Percentiles rank a stretch among this genome's conserved stretches.
phyloP scores from a whole-genome alignment of 2,797 vertebrate genomes.

The Sebastes nivosus region DNA sequence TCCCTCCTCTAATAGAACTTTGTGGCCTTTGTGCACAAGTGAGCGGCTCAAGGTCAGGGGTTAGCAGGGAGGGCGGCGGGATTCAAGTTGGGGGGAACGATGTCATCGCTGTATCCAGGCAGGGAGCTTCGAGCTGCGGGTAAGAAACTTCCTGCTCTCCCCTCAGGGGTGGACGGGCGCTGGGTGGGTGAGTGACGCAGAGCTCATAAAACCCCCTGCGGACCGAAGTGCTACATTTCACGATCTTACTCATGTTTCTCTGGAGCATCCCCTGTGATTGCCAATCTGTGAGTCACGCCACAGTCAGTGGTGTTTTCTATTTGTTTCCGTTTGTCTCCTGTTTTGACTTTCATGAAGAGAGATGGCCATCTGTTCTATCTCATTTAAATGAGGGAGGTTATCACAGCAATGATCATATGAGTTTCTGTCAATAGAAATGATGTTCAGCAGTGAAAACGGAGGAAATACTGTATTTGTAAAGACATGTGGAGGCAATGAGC shows the following conservation, averaged over 20 bases:
- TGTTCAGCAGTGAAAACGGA: not conserved
- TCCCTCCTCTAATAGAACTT: slow-evolving; percentile 44
- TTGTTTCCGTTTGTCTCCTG: slow-evolving; percentile 12
- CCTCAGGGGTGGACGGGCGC: slow-evolving; percentile 18
- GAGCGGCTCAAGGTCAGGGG: slow-evolving; percentile 55
- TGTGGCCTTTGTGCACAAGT: slow-evolving; percentile 34
- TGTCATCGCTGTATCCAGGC: slow-evolving; percentile 41
- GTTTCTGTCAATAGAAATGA: not conserved
- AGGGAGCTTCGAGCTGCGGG: slow-evolving; percentile 38
- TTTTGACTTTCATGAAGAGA: slow-evolving; percentile 56
- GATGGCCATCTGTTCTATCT: slow-evolving; percentile 24
- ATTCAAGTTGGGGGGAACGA: slow-evolving; percentile 36
- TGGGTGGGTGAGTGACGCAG: slow-evolving; percentile 62
- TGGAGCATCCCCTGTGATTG: slow-evolving; percentile 62
- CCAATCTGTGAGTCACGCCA: slow-evolving; percentile 66
- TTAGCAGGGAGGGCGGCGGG: slow-evolving; percentile 30
- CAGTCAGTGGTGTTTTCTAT: not conserved
- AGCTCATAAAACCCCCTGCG: slow-evolving; percentile 31
- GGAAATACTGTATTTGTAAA: not conserved
- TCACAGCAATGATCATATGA: not conserved
- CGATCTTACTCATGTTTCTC: slow-evolving; percentile 67
- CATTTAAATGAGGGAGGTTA: not conserved
- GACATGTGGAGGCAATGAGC: not conserved
- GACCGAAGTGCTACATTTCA: slow-evolving; percentile 48
- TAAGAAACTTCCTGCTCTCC: slow-evolving; percentile 38